Percentiles rank a stretch among this genome's conserved stretches.
These are phyloP conservation scores for Melanargia galathea DNA, from an alignment of 2,888 invertebrate species.

Conservation along the genomic window DNA sequence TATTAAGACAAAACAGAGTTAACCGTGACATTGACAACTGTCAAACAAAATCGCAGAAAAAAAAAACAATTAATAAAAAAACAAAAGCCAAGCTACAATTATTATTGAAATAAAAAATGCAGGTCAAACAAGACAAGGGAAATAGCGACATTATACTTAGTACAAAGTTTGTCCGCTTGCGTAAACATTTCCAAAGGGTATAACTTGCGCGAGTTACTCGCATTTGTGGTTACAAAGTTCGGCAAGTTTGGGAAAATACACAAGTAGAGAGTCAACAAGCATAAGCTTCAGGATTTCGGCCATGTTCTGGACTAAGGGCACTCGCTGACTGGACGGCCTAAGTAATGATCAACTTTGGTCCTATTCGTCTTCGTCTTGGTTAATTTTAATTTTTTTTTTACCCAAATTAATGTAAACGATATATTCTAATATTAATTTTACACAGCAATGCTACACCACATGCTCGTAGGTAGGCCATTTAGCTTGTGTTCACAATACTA, in stretches of 20 bases:
- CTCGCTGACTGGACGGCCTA: background rate
- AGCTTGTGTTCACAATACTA: no score
- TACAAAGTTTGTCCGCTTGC: slow-evolving; percentile 26
- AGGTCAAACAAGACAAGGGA: slow-evolving; percentile 2
- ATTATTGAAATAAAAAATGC: background rate
- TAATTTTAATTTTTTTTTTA: no score
- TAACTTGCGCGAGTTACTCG: slow-evolving; percentile 24
- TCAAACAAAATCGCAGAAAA: background rate
- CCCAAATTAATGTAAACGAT: no score
- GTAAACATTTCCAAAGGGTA: slow-evolving; percentile 27
- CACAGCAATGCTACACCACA: no score
- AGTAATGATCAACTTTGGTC: background rate
- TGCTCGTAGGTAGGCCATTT: no score
- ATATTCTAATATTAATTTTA: no score
- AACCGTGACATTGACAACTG: no score
- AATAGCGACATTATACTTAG: slow-evolving; percentile 12
- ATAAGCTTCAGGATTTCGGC: slow-evolving; percentile 29
- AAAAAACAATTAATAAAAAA: background rate
- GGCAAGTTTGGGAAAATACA: slow-evolving; percentile 30
- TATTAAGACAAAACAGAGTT: no score
- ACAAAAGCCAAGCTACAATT: background rate
- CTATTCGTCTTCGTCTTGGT: background rate
- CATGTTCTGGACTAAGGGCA: slow-evolving; percentile 25
- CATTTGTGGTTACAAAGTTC: slow-evolving; percentile 31
- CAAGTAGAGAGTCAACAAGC: slow-evolving; percentile 34